Evolutionary conservation across 2,113 vertebrate species (phyloP).

Genomic region (Tachycineta bicolor): DNA sequence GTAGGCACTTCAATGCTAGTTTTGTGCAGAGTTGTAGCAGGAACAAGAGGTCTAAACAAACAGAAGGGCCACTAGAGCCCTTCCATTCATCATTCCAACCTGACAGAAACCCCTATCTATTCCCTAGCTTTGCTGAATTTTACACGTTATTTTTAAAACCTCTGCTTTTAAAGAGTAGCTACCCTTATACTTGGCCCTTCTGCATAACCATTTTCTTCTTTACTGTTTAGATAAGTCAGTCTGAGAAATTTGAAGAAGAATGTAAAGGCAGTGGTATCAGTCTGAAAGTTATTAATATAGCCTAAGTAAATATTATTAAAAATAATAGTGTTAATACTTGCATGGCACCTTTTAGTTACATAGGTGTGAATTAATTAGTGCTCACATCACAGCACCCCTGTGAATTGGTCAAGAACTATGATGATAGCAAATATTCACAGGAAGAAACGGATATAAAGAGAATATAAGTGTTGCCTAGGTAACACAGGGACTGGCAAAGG

Average conservation of each 20-base stretch:
- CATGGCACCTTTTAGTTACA: background rate
- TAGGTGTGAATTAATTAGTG: constrained; percentile 5
- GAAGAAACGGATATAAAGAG: constrained; percentile 7
- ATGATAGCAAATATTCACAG: constrained; percentile 1
- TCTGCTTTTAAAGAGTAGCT: background rate
- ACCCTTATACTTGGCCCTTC: background rate
- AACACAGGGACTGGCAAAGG: constrained; percentile 6
- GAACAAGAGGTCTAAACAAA: constrained; percentile 90
- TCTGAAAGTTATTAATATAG: background rate
- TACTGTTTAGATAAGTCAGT: constrained; percentile 1
- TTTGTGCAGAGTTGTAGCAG: constrained; percentile 82
- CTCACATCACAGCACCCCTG: background rate
- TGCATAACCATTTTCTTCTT: background rate
- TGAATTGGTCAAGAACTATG: constrained; percentile 13
- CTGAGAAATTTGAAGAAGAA: background rate
- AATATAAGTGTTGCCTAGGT: constrained; percentile 12
- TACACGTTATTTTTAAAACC: background rate
- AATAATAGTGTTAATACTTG: background rate
- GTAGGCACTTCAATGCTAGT: constrained; percentile 81
- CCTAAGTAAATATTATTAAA: background rate
- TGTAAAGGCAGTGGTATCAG: background rate
- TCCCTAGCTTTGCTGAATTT: constrained; percentile 20
- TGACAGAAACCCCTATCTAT: constrained; percentile 76
- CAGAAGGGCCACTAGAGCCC: constrained; percentile 74
- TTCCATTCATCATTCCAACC: constrained; percentile 83